Percentiles rank a stretch among this genome's conserved stretches.
Conservation (phyloP, 2,113 vertebrate species). For the Parus major region DNA sequence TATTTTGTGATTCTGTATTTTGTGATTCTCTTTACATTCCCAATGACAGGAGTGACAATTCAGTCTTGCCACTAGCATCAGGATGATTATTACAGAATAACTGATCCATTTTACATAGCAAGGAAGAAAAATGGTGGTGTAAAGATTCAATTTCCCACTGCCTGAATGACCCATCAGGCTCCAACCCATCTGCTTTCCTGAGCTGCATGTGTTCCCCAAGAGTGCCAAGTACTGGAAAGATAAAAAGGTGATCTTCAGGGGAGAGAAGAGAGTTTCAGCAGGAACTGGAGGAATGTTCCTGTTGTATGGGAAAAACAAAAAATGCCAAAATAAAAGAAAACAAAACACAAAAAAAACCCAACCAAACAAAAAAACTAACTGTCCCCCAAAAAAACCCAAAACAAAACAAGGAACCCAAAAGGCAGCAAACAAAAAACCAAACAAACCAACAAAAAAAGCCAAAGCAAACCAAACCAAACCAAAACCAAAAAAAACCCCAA, state of each 20-base stretch:
- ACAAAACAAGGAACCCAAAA: background rate
- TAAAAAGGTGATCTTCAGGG: background rate
- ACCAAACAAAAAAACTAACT: background rate
- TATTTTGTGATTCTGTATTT: background rate
- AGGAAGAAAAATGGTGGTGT: background rate
- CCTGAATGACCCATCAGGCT: background rate
- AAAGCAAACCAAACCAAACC: background rate
- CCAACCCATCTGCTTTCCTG: slow-evolving; percentile 18
- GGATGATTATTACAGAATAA: background rate
- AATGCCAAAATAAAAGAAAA: too few relatives aligned
- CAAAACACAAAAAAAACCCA: background rate
- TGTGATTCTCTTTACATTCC: background rate
- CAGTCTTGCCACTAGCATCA: background rate
- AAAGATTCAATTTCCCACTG: background rate
- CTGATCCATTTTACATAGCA: background rate
- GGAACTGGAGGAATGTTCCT: background rate
- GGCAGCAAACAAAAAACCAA: too few relatives aligned
- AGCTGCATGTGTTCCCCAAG: background rate
- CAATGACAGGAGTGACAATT: background rate
- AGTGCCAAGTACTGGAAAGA: background rate
- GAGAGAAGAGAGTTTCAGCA: background rate
- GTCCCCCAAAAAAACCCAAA: background rate
- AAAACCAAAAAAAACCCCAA: background rate
- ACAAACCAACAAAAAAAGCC: background rate
- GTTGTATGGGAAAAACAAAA: background rate